Evolutionary conservation across 2,797 vertebrate genomes (phyloP), one percentile per base, ranked within the genome.

Genomic region (Nannoperca australis): DNA sequence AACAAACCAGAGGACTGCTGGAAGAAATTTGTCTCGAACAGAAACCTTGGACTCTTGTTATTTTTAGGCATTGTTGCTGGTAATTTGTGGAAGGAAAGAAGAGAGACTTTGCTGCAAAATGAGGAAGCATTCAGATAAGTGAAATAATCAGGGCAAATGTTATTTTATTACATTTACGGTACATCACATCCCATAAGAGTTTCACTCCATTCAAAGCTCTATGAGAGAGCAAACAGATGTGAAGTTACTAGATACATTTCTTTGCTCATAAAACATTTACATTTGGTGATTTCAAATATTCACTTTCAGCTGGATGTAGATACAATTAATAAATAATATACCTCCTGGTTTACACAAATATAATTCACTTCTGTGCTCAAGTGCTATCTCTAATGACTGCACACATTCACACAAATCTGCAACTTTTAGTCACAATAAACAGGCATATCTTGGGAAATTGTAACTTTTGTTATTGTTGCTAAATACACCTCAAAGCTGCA

Each of bases 11-110:
- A 97, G 76, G 97, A 99, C 84, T 99, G 98, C 84, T 99, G 98
- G 98, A 95, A 96, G 85, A 98, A 97, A 78, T 99, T 99, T 85
- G 90, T 91, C 56, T 98, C 97, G 3, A 99, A 98, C 91, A 96
- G 96, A 87, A 97, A 96, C 71, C 58, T 98, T 20, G 98, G 98
- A 78, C 85, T 98, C 56, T 82, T 99, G 47, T 77, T 99, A 55
- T 96, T 99, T 76, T 64, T 94, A 70, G 98, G 98, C 47, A 97
- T 99, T 81, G 86, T 98, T 44, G 81, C 94, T 20, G 97, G 98
- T 12, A 99, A 97, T 86, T 90, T 99, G 36, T 96, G 95, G 94
- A 99, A 98, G 91, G 72, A 50, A 70, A 94, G 95, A 87, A 86
- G 73, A 61, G 87, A 94, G n/a, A 81, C 62, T 69, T 56, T 78